A percentile compares a stretch with the other conserved stretches of the same genome.
phyloP scores from a whole-genome alignment of 2,113 vertebrate species.

The Sakesphorus luctuosus region DNA sequence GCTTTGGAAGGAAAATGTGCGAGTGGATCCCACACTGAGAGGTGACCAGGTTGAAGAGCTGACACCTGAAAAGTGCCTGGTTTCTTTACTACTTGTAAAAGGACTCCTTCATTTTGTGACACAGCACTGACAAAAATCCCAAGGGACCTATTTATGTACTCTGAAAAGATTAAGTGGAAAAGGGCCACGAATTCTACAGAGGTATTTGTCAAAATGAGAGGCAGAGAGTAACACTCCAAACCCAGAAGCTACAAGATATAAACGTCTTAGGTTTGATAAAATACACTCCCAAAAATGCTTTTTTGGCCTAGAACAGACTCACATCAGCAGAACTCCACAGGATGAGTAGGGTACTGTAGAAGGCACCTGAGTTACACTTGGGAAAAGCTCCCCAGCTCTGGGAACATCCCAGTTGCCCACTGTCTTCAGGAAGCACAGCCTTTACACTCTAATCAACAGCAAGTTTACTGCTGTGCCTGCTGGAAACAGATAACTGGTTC shows the following conservation, averaged over 20 bases:
- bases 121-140: neutral
- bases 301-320: neutral
- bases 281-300: neutral
- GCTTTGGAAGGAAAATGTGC: neutral
- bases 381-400: neutral
- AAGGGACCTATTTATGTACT: neutral
- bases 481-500: constrained; percentile 25
- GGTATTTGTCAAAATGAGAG: neutral
- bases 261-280: neutral
- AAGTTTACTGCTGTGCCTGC: neutral
- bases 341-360: neutral
- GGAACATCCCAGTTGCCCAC: neutral
- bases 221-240: neutral
- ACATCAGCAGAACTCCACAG: accelerated
- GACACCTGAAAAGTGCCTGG: neutral
- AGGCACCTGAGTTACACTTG: neutral
- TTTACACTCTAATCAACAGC: neutral
- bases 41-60: neutral
- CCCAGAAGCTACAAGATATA: neutral
- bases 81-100: neutral
- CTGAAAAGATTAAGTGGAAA: neutral
- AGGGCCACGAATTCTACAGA: neutral
- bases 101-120: neutral
- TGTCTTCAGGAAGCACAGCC: neutral
- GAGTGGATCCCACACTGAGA: neutral